A percentile compares a stretch with the other conserved stretches of the same genome.
Evolutionary conservation across 1,140 invertebrate species (phyloP).

Genomic region (Dendroctonus ponderosae): DNA sequence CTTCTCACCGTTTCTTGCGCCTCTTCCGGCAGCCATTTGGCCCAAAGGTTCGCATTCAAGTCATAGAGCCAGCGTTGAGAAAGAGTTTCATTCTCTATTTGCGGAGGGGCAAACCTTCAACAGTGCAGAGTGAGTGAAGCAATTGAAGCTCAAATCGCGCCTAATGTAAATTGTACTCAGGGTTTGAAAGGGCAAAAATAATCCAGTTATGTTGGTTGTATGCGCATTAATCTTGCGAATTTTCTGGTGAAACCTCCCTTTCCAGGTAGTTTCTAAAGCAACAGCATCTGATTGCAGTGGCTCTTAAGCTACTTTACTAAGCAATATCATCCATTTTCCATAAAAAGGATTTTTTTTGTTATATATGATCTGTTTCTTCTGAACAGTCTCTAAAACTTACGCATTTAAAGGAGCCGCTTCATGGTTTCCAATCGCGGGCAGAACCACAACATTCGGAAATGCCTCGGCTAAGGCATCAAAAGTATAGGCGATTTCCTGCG

Average conservation of each 20-base stretch:
- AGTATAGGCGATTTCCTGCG: conserved; percentile 58
- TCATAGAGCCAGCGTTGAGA: conserved; percentile 64
- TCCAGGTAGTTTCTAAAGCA: no score
- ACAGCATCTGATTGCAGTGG: no score
- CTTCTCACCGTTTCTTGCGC: conserved; percentile 60
- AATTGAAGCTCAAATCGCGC: neutral
- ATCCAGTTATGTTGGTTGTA: no score
- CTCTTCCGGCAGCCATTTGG: conserved; percentile 61
- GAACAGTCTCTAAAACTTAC: no score
- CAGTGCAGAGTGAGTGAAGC: neutral
- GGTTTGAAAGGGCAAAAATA: no score
- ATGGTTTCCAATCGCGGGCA: conserved; percentile 81
- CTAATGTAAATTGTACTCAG: no score
- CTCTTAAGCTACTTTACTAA: no score
- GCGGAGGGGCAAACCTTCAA: conserved; percentile 26
- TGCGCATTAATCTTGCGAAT: no score
- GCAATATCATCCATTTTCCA: no score
- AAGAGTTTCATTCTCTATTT: conserved; percentile 15
- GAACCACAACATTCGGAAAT: conserved; percentile 66
- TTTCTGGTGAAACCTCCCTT: no score
- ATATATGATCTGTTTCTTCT: no score
- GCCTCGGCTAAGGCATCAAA: conserved; percentile 59
- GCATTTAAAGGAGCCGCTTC: conserved; percentile 83
- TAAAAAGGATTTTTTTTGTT: no score
- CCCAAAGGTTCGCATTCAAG: conserved; percentile 61